Evolutionary conservation across 2,888 invertebrate species (phyloP).

Genomic region (Ormyrus pomaceus): DNA sequence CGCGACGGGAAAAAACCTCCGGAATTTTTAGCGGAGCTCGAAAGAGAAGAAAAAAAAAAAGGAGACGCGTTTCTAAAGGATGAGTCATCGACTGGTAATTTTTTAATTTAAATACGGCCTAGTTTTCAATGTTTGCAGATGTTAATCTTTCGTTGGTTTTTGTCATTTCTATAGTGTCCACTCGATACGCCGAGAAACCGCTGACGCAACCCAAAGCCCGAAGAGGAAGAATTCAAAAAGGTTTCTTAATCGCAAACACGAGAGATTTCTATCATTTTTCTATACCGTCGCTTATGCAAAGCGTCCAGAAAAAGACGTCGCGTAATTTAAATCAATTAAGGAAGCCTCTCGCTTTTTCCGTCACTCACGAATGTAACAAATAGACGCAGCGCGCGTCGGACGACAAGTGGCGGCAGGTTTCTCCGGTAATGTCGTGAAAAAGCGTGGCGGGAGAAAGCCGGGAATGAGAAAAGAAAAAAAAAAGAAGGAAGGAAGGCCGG

Average conservation of each 20-base stretch:
- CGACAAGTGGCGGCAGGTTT: constrained; percentile 2
- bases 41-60: background rate
- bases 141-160: constrained; percentile 2
- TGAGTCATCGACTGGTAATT: constrained; percentile 1
- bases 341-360: background rate
- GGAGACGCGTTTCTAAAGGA: constrained; percentile 3
- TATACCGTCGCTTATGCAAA: background rate
- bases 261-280: background rate
- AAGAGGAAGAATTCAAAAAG: too few relatives aligned
- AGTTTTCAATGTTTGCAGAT: constrained; percentile 15
- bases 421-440: constrained; percentile 7
- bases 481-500: rapidly evolving
- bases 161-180: background rate
- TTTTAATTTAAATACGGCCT: constrained; percentile 15
- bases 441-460: background rate
- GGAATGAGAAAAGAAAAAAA: too few relatives aligned
- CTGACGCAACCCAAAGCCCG: too few relatives aligned
- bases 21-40: background rate
- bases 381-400: background rate
- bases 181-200: too few relatives aligned
- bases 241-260: too few relatives aligned
- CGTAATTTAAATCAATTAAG: background rate
- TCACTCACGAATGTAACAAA: background rate
- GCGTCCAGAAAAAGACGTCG: background rate
- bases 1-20: background rate